Percentiles rank a stretch among this genome's conserved stretches.
Conservation (phyloP, 2,113 vertebrate species). For the Prunella fulvescens region DNA sequence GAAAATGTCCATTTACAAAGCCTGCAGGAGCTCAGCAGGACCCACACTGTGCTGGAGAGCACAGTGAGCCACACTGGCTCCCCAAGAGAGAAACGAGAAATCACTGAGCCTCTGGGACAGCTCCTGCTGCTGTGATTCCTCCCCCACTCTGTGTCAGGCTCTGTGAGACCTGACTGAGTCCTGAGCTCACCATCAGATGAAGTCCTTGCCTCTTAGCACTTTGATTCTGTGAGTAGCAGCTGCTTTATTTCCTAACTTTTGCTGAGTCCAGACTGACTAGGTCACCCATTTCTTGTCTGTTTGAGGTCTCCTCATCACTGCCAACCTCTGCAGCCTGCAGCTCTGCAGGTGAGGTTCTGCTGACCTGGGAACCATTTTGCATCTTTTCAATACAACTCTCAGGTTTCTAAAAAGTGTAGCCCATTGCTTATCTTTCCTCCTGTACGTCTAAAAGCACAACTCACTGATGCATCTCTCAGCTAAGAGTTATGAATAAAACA, state of each 20-base stretch:
- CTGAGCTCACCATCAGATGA: not conserved
- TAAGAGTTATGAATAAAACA: conserved; percentile 8
- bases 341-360: not conserved
- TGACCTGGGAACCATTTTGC: not conserved
- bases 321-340: not conserved
- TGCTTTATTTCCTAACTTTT: not conserved
- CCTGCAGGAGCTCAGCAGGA: not conserved
- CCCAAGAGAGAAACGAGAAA: not conserved
- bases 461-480: not conserved
- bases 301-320: not conserved
- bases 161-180: not conserved
- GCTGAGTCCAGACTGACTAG: not conserved
- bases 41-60: fast-evolving
- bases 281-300: not conserved
- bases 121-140: not conserved
- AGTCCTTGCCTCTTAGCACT: not conserved
- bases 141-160: not conserved
- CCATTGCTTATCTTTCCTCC: not conserved
- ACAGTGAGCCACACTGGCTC: fast-evolving
- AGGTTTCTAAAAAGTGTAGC: not conserved
- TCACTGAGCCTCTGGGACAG: not conserved
- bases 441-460: not conserved
- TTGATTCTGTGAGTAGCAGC: not conserved
- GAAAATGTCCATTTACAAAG: not conserved
- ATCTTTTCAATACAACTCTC: not conserved